Evolutionary conservation across 2,113 vertebrate genomes (phyloP).

Genomic region (Oncorhynchus gorbuscha): DNA sequence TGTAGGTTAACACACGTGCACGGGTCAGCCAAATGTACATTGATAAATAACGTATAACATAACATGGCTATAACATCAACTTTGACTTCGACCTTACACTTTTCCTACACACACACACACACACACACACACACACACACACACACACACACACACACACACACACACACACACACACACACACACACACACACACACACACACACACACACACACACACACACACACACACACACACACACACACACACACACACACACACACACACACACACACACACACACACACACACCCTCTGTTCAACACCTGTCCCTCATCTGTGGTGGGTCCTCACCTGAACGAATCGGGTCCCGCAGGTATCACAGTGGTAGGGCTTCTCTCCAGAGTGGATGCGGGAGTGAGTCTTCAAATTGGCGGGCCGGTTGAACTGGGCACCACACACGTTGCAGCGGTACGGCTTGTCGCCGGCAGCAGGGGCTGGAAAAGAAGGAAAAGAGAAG

Average conservation of each 20-base stretch:
- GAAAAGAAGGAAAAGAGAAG: background rate
- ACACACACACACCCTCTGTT: background rate
- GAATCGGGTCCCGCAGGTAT: conserved; percentile 86
- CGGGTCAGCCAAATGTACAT: background rate
- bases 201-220: too few species aligned
- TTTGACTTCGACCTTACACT: background rate
- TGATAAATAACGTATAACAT: background rate
- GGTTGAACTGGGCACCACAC: conserved; percentile 89
- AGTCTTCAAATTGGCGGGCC: conserved; percentile 91
- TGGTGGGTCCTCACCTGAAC: conserved; percentile 77
- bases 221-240: too few species aligned
- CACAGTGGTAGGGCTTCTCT: conserved; percentile 89
- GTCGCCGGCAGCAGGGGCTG: conserved; percentile 65
- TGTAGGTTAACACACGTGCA: conserved; percentile 43
- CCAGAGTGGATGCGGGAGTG: conserved; percentile 89
- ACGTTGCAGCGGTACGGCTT: conserved; percentile 86
- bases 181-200: too few species aligned
- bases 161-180: too few species aligned
- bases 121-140: too few species aligned
- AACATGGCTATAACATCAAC: background rate
- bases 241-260: too few species aligned
- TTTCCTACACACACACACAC: too few species aligned
- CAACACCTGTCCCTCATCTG: background rate
- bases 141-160: too few species aligned
- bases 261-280: too few species aligned